Evolutionary conservation across 2,888 invertebrate genomes (phyloP).

Genomic region (Ophioninae sp.): DNA sequence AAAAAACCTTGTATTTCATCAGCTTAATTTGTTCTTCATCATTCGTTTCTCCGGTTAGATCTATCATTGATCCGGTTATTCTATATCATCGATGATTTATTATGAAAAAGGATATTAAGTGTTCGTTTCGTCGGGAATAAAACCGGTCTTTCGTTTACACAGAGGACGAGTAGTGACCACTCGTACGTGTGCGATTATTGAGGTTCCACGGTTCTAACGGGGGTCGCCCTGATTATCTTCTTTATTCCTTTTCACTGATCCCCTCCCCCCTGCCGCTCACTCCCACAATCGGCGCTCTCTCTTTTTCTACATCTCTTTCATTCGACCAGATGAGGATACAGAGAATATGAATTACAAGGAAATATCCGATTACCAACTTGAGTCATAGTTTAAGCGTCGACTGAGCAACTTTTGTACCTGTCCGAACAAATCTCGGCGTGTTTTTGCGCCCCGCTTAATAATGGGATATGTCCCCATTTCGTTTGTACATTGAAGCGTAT

Average conservation of each 20-base stretch:
- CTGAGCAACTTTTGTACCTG: constrained; percentile 1
- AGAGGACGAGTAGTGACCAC: not conserved
- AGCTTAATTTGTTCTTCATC: not conserved
- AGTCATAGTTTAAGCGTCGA: not conserved
- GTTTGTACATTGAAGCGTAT: not conserved
- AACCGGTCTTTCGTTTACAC: constrained; percentile 46
- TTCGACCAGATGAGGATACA: constrained; percentile 46
- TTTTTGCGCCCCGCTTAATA: constrained; percentile 5
- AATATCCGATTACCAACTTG: constrained; percentile 53
- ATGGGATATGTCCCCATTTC: not conserved
- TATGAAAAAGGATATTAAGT: constrained; percentile 55
- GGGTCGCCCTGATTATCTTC: constrained; percentile 21
- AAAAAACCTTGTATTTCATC: not conserved
- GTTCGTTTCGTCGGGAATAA: constrained; percentile 30
- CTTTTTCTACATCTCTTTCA: not conserved
- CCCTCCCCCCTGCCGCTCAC: not conserved
- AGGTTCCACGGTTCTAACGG: constrained; percentile 2
- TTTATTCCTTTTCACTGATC: not conserved
- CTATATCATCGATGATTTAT: constrained; percentile 53
- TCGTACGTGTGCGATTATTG: constrained; percentile 27
- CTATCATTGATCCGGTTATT: constrained; percentile 47
- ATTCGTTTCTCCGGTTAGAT: not conserved
- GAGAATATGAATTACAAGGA: constrained; percentile 54
- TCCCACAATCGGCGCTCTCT: not conserved
- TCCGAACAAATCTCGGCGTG: constrained; percentile 13